phyloP scores from a whole-genome alignment of 1,140 invertebrate species.

The Tetramorium parvispinum region DNA sequence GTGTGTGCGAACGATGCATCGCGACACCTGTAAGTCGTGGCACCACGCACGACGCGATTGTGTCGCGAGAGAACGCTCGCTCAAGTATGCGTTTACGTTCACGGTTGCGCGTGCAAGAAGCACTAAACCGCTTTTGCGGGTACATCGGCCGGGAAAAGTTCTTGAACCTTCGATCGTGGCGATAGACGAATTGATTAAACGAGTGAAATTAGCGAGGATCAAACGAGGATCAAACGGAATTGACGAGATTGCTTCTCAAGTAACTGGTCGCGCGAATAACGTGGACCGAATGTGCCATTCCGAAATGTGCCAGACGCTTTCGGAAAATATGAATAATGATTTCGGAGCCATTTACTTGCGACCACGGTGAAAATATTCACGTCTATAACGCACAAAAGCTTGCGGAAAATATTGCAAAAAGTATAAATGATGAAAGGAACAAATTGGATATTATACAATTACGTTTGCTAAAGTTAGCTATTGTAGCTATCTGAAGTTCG shows the following conservation, averaged over 20 bases:
- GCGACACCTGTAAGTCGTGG: slow-evolving; percentile 66
- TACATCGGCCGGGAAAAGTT: background rate
- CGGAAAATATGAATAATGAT: background rate
- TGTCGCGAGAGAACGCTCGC: slow-evolving; percentile 8
- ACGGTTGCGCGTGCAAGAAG: background rate
- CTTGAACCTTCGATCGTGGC: slow-evolving; percentile 1
- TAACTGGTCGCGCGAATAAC: background rate
- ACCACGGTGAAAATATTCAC: background rate
- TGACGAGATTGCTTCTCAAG: background rate
- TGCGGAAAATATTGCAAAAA: background rate
- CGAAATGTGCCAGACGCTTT: background rate
- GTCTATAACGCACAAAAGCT: background rate
- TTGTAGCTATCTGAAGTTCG: background rate
- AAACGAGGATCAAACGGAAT: background rate
- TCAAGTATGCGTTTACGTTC: slow-evolving; percentile 32
- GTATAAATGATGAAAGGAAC: background rate
- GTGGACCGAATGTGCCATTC: background rate
- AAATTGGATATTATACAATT: background rate
- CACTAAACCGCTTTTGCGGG: slow-evolving; percentile 35
- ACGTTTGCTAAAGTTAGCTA: slow-evolving; percentile 4
- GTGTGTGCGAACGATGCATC: slow-evolving; percentile 35
- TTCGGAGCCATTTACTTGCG: background rate
- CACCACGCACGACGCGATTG: slow-evolving; percentile 11
- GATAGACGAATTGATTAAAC: slow-evolving; percentile 25
- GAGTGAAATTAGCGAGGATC: slow-evolving; percentile 9